A percentile compares a stretch with the other conserved stretches of the same genome.
Conservation (phyloP, 37 sponge, comb jelly and placozoan species). For the Eunapius fragilis region DNA sequence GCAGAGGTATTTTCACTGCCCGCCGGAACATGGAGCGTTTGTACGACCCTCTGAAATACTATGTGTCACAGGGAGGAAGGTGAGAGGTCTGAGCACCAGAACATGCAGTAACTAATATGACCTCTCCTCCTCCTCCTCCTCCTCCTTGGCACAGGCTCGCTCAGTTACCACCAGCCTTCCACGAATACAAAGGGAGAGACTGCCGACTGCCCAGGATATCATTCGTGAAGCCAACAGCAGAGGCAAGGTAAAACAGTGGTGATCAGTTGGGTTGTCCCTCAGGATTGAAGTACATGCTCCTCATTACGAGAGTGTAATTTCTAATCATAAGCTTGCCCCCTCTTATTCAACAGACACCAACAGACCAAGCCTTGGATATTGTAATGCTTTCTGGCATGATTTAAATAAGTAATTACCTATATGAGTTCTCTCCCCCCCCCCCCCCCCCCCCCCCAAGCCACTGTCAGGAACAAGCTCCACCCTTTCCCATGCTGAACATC, state of each 20-base stretch:
- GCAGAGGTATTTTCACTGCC: conserved; percentile 69
- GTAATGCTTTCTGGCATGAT: conserved; percentile 1
- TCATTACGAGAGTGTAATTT: too few species aligned
- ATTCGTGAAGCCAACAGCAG: background rate
- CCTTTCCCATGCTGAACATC: background rate
- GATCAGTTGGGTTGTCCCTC: background rate
- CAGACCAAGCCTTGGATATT: conserved; percentile 5
- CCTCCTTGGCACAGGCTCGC: conserved; percentile 15
- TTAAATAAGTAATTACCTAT: background rate
- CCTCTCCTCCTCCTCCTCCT: conserved; percentile 6
- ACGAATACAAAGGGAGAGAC: conserved; percentile 31
- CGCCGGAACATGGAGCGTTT: conserved; percentile 69
- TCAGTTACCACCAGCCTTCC: conserved; percentile 40
- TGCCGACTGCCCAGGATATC: conserved; percentile 4
- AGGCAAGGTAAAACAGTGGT: background rate
- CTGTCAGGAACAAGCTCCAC: background rate
- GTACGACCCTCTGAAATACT: conserved; percentile 54
- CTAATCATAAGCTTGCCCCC: background rate
- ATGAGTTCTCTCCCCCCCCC: background rate
- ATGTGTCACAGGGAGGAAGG: conserved; percentile 77
- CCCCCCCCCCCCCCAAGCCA: background rate
- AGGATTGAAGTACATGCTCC: background rate
- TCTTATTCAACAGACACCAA: background rate
- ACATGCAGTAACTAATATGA: background rate
- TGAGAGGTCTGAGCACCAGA: background rate